Evolutionary conservation across 2,797 vertebrate genomes (phyloP).

Genomic region (Netta rufina): DNA sequence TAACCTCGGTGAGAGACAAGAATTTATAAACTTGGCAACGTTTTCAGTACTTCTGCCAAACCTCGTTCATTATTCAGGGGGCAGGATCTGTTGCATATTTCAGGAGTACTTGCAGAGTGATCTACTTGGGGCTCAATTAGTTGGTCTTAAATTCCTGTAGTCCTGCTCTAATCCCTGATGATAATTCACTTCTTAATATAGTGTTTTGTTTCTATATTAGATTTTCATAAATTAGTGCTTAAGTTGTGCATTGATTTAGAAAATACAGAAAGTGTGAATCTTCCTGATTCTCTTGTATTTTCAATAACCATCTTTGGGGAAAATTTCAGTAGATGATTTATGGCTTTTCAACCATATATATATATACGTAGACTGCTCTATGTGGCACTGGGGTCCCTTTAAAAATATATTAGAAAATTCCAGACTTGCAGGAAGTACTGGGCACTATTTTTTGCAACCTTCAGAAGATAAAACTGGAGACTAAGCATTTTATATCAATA

Average conservation of each 20-base stretch:
- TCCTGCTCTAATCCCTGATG: constrained; percentile 34
- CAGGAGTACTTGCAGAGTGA: neutral
- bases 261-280: constrained; percentile 4
- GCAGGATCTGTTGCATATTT: constrained; percentile 14
- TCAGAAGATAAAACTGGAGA: too few relatives aligned
- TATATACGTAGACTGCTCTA: too few relatives aligned
- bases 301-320: neutral
- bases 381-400: neutral
- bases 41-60: neutral
- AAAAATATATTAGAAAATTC: neutral
- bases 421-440: neutral
- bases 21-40: constrained; percentile 6
- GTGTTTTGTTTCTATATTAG: constrained; percentile 63
- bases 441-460: neutral
- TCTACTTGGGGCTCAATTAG: constrained; percentile 37
- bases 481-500: neutral
- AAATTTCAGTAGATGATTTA: neutral
- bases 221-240: constrained; percentile 66
- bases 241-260: constrained; percentile 51
- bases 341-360: neutral
- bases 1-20: neutral
- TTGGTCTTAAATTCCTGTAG: constrained; percentile 42
- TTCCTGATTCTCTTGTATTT: neutral
- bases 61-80: neutral
- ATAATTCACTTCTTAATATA: constrained; percentile 59